Conservation (phyloP, 1,140 invertebrate species). For the Listronotus oregonensis region DNA sequence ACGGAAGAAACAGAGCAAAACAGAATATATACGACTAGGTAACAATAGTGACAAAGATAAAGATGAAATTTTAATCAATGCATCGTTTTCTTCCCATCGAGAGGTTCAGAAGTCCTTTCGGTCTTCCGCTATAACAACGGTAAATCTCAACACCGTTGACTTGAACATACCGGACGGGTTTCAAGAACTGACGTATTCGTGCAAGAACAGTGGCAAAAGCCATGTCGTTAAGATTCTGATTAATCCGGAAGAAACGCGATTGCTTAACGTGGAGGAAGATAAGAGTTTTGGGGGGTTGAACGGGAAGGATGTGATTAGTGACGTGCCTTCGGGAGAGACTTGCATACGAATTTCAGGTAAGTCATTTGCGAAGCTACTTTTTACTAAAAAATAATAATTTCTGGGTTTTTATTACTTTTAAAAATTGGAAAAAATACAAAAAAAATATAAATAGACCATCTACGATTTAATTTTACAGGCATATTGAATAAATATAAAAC, state of each 20-base stretch:
- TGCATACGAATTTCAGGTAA: slow-evolving; percentile 30
- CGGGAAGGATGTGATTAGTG: slow-evolving; percentile 25
- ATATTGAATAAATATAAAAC: too few species aligned
- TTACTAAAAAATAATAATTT: too few species aligned
- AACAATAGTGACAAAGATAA: slow-evolving; percentile 13
- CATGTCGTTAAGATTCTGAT: slow-evolving; percentile 42
- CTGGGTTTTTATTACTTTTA: too few species aligned
- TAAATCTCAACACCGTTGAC: slow-evolving; percentile 44
- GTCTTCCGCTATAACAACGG: slow-evolving; percentile 44
- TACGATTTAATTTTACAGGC: too few species aligned
- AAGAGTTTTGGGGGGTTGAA: slow-evolving; percentile 8
- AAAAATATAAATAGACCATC: too few species aligned
- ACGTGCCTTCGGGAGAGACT: slow-evolving; percentile 17
- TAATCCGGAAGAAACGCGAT: slow-evolving; percentile 35
- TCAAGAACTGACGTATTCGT: slow-evolving; percentile 27
- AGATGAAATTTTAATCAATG: slow-evolving; percentile 28
- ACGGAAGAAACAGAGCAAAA: slow-evolving; percentile 16
- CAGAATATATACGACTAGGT: background rate
- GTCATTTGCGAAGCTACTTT: too few species aligned
- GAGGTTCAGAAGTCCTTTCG: slow-evolving; percentile 22
- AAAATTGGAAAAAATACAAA: too few species aligned
- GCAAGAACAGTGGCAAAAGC: slow-evolving; percentile 29
- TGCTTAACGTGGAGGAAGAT: slow-evolving; percentile 16
- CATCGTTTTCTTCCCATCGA: slow-evolving; percentile 24
- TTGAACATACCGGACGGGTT: slow-evolving; percentile 26